These are phyloP conservation scores for Silurus glanis DNA, from an alignment of 2,113 vertebrate genomes.

Conservation along the genomic window DNA sequence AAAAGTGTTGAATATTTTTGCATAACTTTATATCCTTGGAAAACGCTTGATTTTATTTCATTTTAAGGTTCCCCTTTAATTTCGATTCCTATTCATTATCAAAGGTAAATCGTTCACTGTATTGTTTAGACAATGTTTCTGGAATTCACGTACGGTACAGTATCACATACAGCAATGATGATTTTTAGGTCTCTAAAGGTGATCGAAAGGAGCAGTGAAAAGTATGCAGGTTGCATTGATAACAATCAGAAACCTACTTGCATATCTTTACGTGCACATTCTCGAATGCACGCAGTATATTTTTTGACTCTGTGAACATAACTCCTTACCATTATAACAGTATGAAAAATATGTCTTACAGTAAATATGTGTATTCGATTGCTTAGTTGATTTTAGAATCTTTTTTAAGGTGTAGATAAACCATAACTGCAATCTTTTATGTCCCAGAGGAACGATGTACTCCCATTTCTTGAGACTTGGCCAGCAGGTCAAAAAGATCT, in stretches of 20 bases:
- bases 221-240: neutral
- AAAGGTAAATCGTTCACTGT: neutral
- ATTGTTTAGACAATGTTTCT: slow-evolving; percentile 6
- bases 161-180: neutral
- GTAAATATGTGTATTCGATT: neutral
- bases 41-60: neutral
- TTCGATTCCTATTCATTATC: neutral
- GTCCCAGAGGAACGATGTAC: neutral
- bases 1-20: neutral
- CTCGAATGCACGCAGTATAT: neutral
- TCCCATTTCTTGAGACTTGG: neutral
- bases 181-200: neutral
- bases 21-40: neutral
- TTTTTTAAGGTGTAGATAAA: neutral
- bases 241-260: neutral
- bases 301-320: neutral
- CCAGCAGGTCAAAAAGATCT: slow-evolving; percentile 4
- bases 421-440: slow-evolving; percentile 24
- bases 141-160: neutral
- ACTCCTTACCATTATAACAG: neutral
- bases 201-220: neutral
- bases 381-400: neutral
- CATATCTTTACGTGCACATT: neutral
- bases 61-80: neutral
- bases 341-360: neutral